A percentile compares a stretch with the other conserved stretches of the same genome.
Evolutionary conservation across 2,888 invertebrate genomes (phyloP).

Genomic region (Macrophya alboannulata): DNA sequence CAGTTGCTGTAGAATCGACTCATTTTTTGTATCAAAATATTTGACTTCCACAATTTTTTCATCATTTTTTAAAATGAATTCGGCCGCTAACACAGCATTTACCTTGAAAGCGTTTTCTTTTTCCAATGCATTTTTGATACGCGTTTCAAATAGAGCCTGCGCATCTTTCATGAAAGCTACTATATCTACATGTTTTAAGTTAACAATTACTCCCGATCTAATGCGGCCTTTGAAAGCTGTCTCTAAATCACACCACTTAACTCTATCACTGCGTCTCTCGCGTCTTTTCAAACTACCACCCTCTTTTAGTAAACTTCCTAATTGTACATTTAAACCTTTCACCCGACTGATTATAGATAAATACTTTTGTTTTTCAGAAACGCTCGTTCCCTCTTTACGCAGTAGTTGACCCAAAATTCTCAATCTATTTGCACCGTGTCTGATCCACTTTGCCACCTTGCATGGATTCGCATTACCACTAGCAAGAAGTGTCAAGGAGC

Average conservation of each 20-base stretch:
- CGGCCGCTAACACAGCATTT: conserved; percentile 62
- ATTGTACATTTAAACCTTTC: background rate
- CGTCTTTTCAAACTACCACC: background rate
- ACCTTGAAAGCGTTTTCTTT: conserved; percentile 59
- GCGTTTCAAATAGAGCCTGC: conserved; percentile 54
- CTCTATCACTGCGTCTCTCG: background rate
- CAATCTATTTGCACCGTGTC: background rate
- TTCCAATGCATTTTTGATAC: conserved; percentile 60
- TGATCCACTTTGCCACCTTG: background rate
- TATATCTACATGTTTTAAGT: conserved; percentile 60
- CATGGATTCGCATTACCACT: background rate
- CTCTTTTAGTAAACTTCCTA: background rate
- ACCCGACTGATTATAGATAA: background rate
- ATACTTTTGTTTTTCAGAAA: background rate
- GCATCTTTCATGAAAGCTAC: conserved; percentile 59
- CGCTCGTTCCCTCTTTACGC: background rate
- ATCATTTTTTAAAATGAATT: conserved; percentile 61
- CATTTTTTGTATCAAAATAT: conserved; percentile 64
- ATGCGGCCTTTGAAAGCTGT: background rate
- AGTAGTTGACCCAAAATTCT: background rate
- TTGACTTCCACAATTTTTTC: conserved; percentile 63
- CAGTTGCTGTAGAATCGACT: conserved; percentile 63
- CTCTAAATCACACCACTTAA: conserved; percentile 6
- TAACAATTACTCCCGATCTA: conserved; percentile 24
- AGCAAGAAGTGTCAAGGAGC: background rate